Percentiles rank a stretch among this genome's conserved stretches.
phyloP scores from a whole-genome alignment of 2,888 invertebrate species.

The Marasmarcha lunaedactyla region DNA sequence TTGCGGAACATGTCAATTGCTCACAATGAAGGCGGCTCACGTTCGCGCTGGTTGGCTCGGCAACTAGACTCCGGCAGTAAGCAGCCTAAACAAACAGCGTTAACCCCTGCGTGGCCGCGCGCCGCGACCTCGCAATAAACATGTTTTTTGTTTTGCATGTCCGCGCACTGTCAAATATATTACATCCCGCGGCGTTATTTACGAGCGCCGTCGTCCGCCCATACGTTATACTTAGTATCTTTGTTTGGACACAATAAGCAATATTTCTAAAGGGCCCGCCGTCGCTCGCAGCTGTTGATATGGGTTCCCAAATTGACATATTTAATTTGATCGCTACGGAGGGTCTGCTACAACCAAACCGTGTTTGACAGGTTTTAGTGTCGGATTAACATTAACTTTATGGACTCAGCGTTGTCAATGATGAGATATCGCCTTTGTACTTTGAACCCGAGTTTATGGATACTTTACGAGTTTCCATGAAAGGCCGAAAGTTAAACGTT shows the following conservation, averaged over 20 bases:
- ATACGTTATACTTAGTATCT: conserved; percentile 71
- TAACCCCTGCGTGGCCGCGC: conserved; percentile 4
- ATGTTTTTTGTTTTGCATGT: conserved; percentile 70
- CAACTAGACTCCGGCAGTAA: conserved; percentile 1
- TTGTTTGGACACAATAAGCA: conserved; percentile 72
- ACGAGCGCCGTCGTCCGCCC: conserved; percentile 67
- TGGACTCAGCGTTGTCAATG: conserved; percentile 53
- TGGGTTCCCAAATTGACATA: conserved; percentile 70
- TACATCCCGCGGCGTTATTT: conserved; percentile 68
- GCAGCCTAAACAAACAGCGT: conserved; percentile 1
- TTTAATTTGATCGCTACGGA: conserved; percentile 69
- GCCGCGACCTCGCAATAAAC: conserved; percentile 57
- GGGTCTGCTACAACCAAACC: conserved; percentile 44
- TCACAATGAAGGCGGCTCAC: background rate
- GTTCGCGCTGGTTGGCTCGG: background rate
- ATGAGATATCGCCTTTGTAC: conserved; percentile 25
- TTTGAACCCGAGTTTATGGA: conserved; percentile 28
- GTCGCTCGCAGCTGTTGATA: conserved; percentile 69
- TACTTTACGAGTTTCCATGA: conserved; percentile 24
- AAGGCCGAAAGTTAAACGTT: conserved; percentile 10
- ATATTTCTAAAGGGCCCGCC: conserved; percentile 68
- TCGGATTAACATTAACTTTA: conserved; percentile 63
- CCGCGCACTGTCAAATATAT: conserved; percentile 71
- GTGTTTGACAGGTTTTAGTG: conserved; percentile 67
- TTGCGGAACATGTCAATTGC: background rate